Conservation (phyloP, 2,888 invertebrate genomes). For the Fissipunctia ypsillon region DNA sequence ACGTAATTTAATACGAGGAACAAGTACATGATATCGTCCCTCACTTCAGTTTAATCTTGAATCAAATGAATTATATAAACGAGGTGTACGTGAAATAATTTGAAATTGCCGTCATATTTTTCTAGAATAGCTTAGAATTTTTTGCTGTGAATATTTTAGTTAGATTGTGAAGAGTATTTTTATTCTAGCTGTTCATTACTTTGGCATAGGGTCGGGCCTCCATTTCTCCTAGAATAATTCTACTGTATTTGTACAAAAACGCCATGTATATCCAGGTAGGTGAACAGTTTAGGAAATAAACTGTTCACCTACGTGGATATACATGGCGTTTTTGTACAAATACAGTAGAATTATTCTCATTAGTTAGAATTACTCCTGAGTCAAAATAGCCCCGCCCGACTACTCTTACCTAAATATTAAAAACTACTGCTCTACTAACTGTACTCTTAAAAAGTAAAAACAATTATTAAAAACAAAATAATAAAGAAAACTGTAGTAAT, state of each 20-base stretch:
- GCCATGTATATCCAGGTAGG: too few species aligned
- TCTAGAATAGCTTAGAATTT: constrained; percentile 21
- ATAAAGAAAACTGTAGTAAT: not conserved
- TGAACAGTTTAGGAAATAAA: too few species aligned
- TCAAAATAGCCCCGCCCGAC: too few species aligned
- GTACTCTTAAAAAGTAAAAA: not conserved
- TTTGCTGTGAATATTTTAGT: constrained; percentile 7
- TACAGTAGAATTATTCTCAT: too few species aligned
- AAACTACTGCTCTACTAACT: not conserved
- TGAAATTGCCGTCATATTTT: constrained; percentile 53
- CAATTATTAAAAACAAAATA: not conserved
- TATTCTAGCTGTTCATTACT: not conserved
- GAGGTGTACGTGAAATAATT: constrained; percentile 67
- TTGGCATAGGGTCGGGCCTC: too few species aligned
- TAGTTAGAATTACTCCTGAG: too few species aligned
- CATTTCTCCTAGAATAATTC: too few species aligned
- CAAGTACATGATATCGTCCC: constrained; percentile 59
- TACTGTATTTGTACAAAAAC: too few species aligned
- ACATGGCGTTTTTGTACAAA: too few species aligned
- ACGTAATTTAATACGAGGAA: constrained; percentile 67
- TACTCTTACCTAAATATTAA: too few species aligned
- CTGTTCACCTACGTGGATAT: too few species aligned
- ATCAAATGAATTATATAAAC: constrained; percentile 69
- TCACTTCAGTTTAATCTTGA: constrained; percentile 65
- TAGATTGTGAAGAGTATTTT: not conserved